Base-by-base conservation (phyloP, 2,888 invertebrate species). In the Romanomermis culicivorax region DNA sequence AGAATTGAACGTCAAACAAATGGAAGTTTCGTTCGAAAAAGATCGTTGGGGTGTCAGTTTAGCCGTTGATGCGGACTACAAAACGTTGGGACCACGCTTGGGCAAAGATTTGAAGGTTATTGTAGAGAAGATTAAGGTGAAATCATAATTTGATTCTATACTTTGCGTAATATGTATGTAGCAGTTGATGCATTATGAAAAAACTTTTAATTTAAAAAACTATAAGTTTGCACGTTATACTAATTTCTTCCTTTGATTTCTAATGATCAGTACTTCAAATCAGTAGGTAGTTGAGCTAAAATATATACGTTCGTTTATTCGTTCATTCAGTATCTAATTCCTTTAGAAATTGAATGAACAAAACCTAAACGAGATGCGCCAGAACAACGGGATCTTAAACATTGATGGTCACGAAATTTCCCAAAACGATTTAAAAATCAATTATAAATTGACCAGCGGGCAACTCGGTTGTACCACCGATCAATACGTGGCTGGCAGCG, bases 51-150 rank as follows among this genome's bases (percentile, higher is more conserved):
- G 88, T 1, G 84, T 99, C 27, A 79, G 80, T 2, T 70, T 97
- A 52, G 77, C 82, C 64, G 95, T 91, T 1, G 91, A 95, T 68
- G 89, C 93, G 0, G 89, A 99, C 72, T 86, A 88, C 70, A 89
- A 86, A 73, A 75, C 80, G 29, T 77, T 93, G 14, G 97, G 95
- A 0, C 78, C 81, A 14, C 78, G 88, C 57, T 74, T 93, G 43
- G 91, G 91, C 71, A 80, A 81, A 2, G 83, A 85, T 63, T 86
- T 91, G 63, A 93, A 93, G 72, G 77, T 79, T 27, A 82, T 95
- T 0, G 81, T 80, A 55, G 78, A 80, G 59, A 82, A 79, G 11
- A 80, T 97, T 57, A 85, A 85, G 70, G 72, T 62, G 23, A 2
- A 52, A 47, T 2, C 20, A 20, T 14, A 7, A 14, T 7, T 17